These are phyloP conservation scores for Tiphia femorata DNA, from an alignment of 2,888 invertebrate species.

Conservation along the genomic window DNA sequence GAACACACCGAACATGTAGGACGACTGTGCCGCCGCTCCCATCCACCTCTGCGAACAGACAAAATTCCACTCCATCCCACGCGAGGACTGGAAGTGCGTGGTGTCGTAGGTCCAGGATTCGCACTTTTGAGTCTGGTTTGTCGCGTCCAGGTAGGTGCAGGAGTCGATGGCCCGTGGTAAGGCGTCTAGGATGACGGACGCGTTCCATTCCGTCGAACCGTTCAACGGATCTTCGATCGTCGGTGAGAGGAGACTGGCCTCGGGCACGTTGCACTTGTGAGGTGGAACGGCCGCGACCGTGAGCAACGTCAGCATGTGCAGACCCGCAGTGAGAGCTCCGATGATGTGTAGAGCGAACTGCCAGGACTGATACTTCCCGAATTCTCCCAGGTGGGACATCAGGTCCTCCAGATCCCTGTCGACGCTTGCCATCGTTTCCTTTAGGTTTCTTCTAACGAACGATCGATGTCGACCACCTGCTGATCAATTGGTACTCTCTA, in stretches of 20 bases:
- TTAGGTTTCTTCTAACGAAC: background rate
- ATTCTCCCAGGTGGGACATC: conserved; percentile 75
- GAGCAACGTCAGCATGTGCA: conserved; percentile 85
- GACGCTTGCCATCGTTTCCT: conserved; percentile 47
- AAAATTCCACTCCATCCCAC: conserved; percentile 86
- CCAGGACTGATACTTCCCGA: conserved; percentile 84
- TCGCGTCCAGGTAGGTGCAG: conserved; percentile 71
- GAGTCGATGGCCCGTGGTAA: conserved; percentile 68
- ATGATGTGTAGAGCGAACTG: conserved; percentile 84
- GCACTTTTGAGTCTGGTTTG: conserved; percentile 68
- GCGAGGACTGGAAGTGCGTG: conserved; percentile 79
- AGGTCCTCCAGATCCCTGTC: conserved; percentile 61
- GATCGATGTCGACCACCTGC: background rate
- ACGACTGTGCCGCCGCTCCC: conserved; percentile 83
- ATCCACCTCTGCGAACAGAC: conserved; percentile 86
- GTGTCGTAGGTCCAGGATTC: conserved; percentile 79
- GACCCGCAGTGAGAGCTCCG: conserved; percentile 82
- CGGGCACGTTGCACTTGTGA: conserved; percentile 70
- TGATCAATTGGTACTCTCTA: background rate
- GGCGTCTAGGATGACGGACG: background rate
- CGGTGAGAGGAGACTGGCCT: background rate
- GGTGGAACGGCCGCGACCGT: conserved; percentile 86
- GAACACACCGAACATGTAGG: conserved; percentile 88
- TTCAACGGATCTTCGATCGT: background rate
- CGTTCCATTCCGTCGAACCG: background rate